These are phyloP conservation scores for Biston stratarius DNA, from an alignment of 2,888 invertebrate genomes.

Conservation along the genomic window DNA sequence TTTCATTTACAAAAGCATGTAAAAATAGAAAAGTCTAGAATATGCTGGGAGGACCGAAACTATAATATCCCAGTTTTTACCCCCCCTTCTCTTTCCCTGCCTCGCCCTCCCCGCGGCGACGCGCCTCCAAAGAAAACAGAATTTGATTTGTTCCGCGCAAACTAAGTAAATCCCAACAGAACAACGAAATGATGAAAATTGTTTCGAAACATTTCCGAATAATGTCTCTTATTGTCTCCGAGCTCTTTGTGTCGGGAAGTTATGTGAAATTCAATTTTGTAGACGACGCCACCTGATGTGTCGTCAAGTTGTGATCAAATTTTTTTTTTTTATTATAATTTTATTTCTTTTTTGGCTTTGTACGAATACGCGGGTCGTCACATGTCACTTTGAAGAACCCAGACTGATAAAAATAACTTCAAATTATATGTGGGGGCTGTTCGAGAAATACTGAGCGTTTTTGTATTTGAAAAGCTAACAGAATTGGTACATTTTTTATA, in stretches of 20 bases:
- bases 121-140: slow-evolving; percentile 47
- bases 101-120: slow-evolving; percentile 48
- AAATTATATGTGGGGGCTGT: too few species aligned
- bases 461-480: too few species aligned
- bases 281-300: slow-evolving; percentile 38
- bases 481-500: too few species aligned
- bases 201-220: slow-evolving; percentile 62
- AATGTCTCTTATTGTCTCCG: slow-evolving; percentile 56
- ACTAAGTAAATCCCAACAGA: slow-evolving; percentile 59
- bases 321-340: slow-evolving; percentile 26
- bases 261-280: slow-evolving; percentile 53
- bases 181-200: slow-evolving; percentile 61
- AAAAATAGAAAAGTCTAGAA: not conserved
- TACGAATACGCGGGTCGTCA: not conserved
- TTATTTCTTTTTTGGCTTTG: slow-evolving; percentile 6
- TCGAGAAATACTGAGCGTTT: too few species aligned
- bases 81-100: slow-evolving; percentile 39
- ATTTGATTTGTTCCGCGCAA: slow-evolving; percentile 64
- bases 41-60: not conserved
- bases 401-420: not conserved
- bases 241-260: slow-evolving; percentile 52
- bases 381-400: not conserved
- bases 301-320: slow-evolving; percentile 32
- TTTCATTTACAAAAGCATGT: not conserved
- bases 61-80: slow-evolving; percentile 35